Evolutionary conservation across 2,888 invertebrate species (phyloP).

Genomic region (Beris chalybata): DNA sequence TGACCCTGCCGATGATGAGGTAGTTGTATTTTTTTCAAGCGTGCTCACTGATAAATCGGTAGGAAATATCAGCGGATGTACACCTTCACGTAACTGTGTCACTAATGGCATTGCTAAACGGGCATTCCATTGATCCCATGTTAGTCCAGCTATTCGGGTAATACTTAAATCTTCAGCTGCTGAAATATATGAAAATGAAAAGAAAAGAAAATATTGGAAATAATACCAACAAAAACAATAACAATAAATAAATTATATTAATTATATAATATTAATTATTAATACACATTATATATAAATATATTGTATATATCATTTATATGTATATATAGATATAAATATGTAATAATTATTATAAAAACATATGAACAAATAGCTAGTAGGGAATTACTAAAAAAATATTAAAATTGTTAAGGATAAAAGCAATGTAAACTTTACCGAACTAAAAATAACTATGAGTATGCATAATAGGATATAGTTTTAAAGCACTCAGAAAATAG

Average conservation of each 20-base stretch:
- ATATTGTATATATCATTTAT: too few species aligned
- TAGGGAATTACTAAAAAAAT: conserved; percentile 11
- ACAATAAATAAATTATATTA: not conserved
- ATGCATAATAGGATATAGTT: conserved; percentile 34
- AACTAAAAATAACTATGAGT: conserved; percentile 34
- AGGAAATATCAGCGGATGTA: conserved; percentile 55
- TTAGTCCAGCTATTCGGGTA: conserved; percentile 68
- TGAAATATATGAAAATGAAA: conserved; percentile 34
- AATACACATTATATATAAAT: not conserved
- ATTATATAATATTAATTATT: too few species aligned
- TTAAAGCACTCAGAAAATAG: not conserved
- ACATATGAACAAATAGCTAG: conserved; percentile 23
- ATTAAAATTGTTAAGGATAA: conserved; percentile 17
- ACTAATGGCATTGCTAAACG: conserved; percentile 73
- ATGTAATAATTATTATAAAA: too few species aligned
- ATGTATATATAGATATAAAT: too few species aligned
- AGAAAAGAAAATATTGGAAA: conserved; percentile 21
- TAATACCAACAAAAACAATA: conserved; percentile 12
- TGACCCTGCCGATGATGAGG: conserved; percentile 43
- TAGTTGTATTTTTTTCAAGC: conserved; percentile 48
- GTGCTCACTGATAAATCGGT: conserved; percentile 52
- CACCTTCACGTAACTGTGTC: conserved; percentile 62
- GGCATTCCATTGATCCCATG: conserved; percentile 76
- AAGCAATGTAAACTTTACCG: conserved; percentile 40
- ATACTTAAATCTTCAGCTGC: conserved; percentile 72